phyloP scores from a whole-genome alignment of 2,888 invertebrate genomes.

The Nemotelus pantherinus region DNA sequence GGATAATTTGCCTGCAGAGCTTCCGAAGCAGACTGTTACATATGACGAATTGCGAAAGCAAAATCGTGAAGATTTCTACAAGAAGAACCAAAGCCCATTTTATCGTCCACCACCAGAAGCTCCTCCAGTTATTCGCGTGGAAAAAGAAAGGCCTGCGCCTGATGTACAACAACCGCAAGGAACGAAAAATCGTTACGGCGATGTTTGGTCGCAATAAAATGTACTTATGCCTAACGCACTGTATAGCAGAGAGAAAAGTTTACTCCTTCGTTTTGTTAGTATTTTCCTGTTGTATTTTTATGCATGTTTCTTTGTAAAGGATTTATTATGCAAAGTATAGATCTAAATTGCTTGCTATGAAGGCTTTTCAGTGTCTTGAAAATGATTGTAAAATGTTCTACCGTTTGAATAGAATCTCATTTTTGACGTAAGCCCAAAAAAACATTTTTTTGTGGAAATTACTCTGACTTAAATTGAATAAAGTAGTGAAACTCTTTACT shows the following conservation, averaged over 20 bases:
- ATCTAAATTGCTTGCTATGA: no score
- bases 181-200: conserved; percentile 62
- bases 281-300: neutral
- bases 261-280: neutral
- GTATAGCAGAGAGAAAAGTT: neutral
- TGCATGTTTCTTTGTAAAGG: neutral
- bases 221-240: neutral
- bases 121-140: conserved; percentile 52
- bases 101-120: conserved; percentile 55
- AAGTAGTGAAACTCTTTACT: no score
- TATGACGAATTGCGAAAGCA: conserved; percentile 78
- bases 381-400: neutral
- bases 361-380: neutral
- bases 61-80: conserved; percentile 73
- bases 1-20: conserved; percentile 66
- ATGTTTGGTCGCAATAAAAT: conserved; percentile 60
- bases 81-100: conserved; percentile 57
- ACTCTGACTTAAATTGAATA: no score
- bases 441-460: no score
- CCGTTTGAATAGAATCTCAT: no score
- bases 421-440: no score
- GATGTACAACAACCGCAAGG: conserved; percentile 35
- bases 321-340: neutral
- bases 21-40: conserved; percentile 66
- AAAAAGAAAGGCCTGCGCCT: conserved; percentile 17